Evolutionary conservation across 1,140 invertebrate genomes (phyloP).

Genomic region (Megalopta genalis): DNA sequence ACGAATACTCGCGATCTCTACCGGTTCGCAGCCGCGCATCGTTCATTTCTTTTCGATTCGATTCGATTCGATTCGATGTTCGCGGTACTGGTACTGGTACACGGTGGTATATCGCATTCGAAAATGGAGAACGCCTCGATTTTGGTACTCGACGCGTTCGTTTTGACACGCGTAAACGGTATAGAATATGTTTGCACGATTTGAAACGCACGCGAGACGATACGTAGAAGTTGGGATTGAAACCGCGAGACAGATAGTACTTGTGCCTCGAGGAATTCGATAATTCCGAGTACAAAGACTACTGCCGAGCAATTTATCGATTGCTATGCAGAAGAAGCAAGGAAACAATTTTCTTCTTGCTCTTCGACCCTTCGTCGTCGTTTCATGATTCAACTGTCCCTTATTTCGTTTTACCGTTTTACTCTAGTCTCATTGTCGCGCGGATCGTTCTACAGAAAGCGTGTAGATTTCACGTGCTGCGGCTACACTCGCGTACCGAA

Average conservation of each 20-base stretch:
- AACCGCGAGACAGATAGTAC: neutral
- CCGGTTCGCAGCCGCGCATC: neutral
- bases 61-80: no score
- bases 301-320: conserved; percentile 35
- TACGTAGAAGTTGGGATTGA: neutral
- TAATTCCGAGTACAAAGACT: conserved; percentile 47
- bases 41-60: neutral
- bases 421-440: neutral
- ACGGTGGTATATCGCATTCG: neutral
- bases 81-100: no score
- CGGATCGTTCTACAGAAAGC: neutral
- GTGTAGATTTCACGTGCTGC: no score
- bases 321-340: conserved; percentile 2
- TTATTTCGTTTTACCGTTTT: neutral
- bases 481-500: no score
- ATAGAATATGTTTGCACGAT: no score
- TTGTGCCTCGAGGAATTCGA: neutral
- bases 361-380: neutral
- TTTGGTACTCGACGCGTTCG: no score
- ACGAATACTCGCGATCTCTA: neutral
- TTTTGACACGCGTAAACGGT: no score
- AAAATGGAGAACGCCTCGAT: neutral
- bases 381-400: no score
- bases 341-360: conserved; percentile 3
- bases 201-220: no score